These are phyloP conservation scores for Eurypyga helias DNA, from an alignment of 2,113 vertebrate genomes.

Conservation along the genomic window DNA sequence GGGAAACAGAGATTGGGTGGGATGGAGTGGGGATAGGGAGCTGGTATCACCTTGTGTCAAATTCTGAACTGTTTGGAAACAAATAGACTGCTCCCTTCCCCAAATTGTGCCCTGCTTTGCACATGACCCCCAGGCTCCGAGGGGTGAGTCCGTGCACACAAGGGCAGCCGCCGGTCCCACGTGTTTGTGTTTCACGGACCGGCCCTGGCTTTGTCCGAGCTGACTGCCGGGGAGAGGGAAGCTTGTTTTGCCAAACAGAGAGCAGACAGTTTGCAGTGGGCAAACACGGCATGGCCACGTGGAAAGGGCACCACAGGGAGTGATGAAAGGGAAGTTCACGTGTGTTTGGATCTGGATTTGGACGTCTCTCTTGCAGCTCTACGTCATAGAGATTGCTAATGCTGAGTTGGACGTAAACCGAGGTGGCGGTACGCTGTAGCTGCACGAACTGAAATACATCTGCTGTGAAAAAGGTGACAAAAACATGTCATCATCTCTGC, in stretches of 20 bases:
- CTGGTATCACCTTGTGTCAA: neutral
- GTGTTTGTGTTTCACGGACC: neutral
- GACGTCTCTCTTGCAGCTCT: neutral
- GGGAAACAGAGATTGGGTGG: neutral
- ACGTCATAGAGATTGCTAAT: neutral
- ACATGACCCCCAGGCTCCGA: neutral
- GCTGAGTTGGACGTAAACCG: neutral
- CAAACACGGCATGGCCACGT: neutral
- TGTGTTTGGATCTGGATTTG: neutral
- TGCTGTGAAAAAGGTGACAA: neutral
- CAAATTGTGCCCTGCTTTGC: neutral
- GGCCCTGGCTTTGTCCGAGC: neutral
- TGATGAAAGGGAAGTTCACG: neutral
- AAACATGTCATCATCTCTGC: fast-evolving
- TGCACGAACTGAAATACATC: neutral
- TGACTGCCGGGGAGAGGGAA: neutral
- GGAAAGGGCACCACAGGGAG: neutral
- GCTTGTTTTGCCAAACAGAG: neutral
- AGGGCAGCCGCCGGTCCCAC: neutral
- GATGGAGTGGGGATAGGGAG: neutral
- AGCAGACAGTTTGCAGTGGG: neutral
- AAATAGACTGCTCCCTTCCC: constrained; percentile 21
- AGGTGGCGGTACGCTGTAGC: fast-evolving
- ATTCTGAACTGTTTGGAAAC: neutral
- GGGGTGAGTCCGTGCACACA: neutral